Evolutionary conservation across 2,888 invertebrate genomes (phyloP), one percentile per base, ranked within the genome.

Genomic region (Nowickia ferox): DNA sequence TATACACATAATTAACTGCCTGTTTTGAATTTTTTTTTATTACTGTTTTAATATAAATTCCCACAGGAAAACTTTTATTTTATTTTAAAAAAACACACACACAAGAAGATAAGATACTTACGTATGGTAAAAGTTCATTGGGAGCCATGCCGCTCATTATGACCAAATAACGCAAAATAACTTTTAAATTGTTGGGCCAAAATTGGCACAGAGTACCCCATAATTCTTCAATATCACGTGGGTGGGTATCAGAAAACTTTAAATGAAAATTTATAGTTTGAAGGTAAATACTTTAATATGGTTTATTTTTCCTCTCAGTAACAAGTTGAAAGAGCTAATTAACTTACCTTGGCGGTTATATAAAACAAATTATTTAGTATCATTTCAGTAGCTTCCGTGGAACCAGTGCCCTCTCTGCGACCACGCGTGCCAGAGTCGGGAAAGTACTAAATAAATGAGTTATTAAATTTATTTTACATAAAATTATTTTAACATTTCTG

Each of bases 311-410:
- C 6, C 30, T 30, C 2, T 30, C 30, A 30, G 30, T 30, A 6
- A 30, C 30, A 6, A 30, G 6, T 6, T 30, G 30, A 30, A 30
- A 30, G 30, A 30, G 30, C 2, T 11, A 46, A 61, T n/a, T 38
- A 63, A 63, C 17, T 91, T 93, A 97, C 97, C 96, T 98, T 98
- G 5, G 98, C 97, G 9, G 99, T 99, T 89, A 99, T 97, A 93
- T 99, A 99, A 93, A 99, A 98, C 22, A 99, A 95, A 94, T 99
- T 99, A 93, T 99, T 99, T 87, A 99, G 95, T 68, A 99, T 98
- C 98, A 99, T 98, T 94, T 99, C 99, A 0, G 99, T 99, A n/a
- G 99, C 99, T 93, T 99, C 99, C 0, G 97, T 97, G 0, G 98
- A 98, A 59, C 99, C 99, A 95, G 99, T 98, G 0, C 99, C 99